Percentiles rank a stretch among this genome's conserved stretches.
phyloP scores from a whole-genome alignment of 1,140 invertebrate species.

The Temnothorax curvispinosus region DNA sequence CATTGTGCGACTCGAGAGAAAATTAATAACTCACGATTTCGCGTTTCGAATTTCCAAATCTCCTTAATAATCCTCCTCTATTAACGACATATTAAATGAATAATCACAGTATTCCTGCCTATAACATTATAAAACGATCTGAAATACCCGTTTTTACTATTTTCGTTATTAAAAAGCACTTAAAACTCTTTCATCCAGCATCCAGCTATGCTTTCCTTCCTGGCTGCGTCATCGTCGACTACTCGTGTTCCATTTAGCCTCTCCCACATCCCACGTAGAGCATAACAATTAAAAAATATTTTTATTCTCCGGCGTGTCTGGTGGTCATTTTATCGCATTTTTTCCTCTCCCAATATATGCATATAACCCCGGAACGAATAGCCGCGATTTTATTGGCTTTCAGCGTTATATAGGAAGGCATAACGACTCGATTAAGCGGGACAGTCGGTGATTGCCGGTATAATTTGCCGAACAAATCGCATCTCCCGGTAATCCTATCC shows the following conservation, averaged over 20 bases:
- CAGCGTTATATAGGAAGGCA: slow-evolving; percentile 71
- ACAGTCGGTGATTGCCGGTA: slow-evolving; percentile 74
- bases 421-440: slow-evolving; percentile 76
- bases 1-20: neutral
- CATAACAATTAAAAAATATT: slow-evolving; percentile 67
- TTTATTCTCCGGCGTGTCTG: slow-evolving; percentile 60
- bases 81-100: no score
- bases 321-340: slow-evolving; percentile 60
- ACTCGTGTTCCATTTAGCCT: slow-evolving; percentile 20
- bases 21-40: neutral
- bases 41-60: neutral
- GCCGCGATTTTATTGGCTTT: slow-evolving; percentile 72
- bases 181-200: neutral
- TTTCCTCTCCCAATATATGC: slow-evolving; percentile 25
- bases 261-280: neutral
- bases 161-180: neutral
- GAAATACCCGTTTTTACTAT: no score
- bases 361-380: slow-evolving; percentile 62
- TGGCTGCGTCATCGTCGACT: neutral
- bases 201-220: neutral
- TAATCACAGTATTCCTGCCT: no score
- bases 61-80: no score
- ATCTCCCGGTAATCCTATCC: slow-evolving; percentile 70
- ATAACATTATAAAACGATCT: no score
- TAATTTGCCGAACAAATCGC: slow-evolving; percentile 76